phyloP scores from a whole-genome alignment of 2,113 vertebrate genomes.

The Thalassoma bifasciatum region DNA sequence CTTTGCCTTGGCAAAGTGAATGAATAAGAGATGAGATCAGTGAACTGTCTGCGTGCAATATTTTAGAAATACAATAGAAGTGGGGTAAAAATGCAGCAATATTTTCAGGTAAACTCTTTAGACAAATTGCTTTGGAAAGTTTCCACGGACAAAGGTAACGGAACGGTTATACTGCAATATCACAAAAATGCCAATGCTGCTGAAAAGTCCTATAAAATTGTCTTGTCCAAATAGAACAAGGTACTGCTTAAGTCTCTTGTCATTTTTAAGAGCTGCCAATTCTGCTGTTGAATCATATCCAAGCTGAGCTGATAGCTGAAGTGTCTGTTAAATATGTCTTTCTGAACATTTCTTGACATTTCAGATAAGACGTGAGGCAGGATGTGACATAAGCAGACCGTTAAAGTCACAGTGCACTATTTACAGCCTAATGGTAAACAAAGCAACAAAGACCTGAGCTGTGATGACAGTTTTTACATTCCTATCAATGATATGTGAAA shows the following conservation, averaged over 20 bases:
- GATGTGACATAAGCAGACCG: too few relatives aligned
- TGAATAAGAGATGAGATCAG: constrained; percentile 60
- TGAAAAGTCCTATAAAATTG: constrained; percentile 30
- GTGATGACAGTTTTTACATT: too few relatives aligned
- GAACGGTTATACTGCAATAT: constrained; percentile 36
- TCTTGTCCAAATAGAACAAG: constrained; percentile 16
- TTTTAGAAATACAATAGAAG: constrained; percentile 51
- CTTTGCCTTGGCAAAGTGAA: constrained; percentile 46
- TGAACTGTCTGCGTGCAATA: constrained; percentile 47
- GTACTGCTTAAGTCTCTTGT: not conserved
- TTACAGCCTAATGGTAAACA: too few relatives aligned
- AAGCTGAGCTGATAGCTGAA: not conserved
- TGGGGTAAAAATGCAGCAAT: constrained; percentile 20
- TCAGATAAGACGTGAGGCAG: too few relatives aligned
- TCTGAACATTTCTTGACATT: too few relatives aligned
- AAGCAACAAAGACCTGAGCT: too few relatives aligned
- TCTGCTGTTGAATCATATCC: not conserved
- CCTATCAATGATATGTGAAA: too few relatives aligned
- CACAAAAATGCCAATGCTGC: constrained; percentile 27
- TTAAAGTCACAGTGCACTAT: too few relatives aligned
- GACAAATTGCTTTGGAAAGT: constrained; percentile 44
- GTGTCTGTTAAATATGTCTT: too few relatives aligned
- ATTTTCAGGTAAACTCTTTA: constrained; percentile 45
- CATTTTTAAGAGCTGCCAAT: constrained; percentile 2
- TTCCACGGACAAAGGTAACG: constrained; percentile 37